Evolutionary conservation across 1,140 invertebrate species (phyloP).

Genomic region (Drosophila orosa): DNA sequence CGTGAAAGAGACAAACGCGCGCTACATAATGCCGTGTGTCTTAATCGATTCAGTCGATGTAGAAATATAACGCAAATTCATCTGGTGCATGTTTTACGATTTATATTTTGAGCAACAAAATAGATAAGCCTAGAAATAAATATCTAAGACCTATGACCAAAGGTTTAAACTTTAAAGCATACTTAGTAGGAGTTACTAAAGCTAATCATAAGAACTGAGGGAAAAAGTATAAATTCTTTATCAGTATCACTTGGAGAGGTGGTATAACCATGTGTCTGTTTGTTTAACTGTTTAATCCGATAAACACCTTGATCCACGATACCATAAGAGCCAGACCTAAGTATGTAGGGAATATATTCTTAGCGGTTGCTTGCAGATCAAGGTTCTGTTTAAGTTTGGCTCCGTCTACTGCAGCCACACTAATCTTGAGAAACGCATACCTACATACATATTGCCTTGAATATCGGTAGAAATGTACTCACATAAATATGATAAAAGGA

Average conservation of each 20-base stretch:
- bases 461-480: neutral
- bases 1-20: neutral
- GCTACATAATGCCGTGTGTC: neutral
- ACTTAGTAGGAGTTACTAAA: too few species aligned
- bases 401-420: neutral
- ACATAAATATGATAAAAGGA: neutral
- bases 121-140: neutral
- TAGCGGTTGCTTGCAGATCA: neutral
- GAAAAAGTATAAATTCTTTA: neutral
- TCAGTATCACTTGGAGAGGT: neutral
- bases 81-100: neutral
- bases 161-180: too few species aligned
- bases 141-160: neutral
- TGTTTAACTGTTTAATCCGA: neutral
- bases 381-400: neutral
- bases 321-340: neutral
- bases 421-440: neutral
- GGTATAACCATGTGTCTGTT: neutral
- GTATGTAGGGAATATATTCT: neutral
- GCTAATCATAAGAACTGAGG: too few species aligned
- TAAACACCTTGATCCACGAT: neutral
- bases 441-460: neutral
- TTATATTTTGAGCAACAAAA: neutral
- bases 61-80: neutral
- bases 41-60: constrained; percentile 1